Base-by-base conservation (phyloP, 2,888 invertebrate genomes). In the Scaptomyza reducta region DNA sequence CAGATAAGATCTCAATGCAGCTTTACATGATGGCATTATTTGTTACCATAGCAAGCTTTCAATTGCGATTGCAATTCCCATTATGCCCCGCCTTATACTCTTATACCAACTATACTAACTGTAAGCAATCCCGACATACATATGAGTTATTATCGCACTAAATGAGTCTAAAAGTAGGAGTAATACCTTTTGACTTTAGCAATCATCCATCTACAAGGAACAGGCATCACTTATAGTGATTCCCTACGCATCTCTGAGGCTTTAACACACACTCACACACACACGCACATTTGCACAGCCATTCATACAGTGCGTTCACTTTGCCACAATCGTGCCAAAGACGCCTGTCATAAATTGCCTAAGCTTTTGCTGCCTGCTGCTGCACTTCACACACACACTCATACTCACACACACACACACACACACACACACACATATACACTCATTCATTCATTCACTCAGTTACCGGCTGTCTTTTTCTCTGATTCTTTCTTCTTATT, bases 311-410 rank as follows among this genome's bases (percentile, higher is more conserved):
- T 61, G 51, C 65, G 65, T 49, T 64, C 33, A 51, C 27, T 59
- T 42, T 42, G 55, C 35, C 35, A 50, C 74, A 56, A 56, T 74
- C 56, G 38, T 56, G 70, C 40, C 54, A 53, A 7, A 40, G 40
- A 16, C 16, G 72, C 49, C 66, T 77, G 58, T 63, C 74, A 67
- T 74, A 74, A 74, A 77, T 74, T 77, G 74, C 74, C 74, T 74
- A 77, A 74, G 11, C 29, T 58, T 46, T 14, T 18, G 27, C 53
- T 76, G 65, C 31, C 29, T 58, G 41, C 11, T 18, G 27, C 53
- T 76, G 65, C 47, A 47, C 31, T 18, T 13, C 47, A 40, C 14
- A 40, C 14, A 10, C 38, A 38, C 14, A 14, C n/a, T n/a, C n/a
- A n/a, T n/a, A n/a, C n/a, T n/a, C 14, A 14, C 31, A 31, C 14